Percentiles rank a stretch among this genome's conserved stretches.
These are phyloP conservation scores for Tenebrosternarchus preto DNA, from an alignment of 2,113 vertebrate genomes.

Conservation along the genomic window DNA sequence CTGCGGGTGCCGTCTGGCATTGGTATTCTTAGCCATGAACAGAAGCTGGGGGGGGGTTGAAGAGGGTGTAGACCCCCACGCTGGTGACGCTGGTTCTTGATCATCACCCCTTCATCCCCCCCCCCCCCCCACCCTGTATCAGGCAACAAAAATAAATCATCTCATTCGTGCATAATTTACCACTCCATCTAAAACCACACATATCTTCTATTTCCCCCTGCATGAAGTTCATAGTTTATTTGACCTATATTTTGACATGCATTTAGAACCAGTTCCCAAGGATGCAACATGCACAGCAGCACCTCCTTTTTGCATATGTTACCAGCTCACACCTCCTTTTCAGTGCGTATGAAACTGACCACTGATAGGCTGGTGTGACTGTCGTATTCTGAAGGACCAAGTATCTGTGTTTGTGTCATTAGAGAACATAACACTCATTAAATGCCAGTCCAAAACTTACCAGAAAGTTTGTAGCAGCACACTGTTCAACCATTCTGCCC, in stretches of 20 bases:
- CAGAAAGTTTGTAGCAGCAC: neutral
- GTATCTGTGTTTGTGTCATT: too few species aligned
- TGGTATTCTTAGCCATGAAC: constrained; percentile 44
- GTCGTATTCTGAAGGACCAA: too few species aligned
- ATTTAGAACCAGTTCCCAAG: constrained; percentile 6
- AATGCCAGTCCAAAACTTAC: neutral
- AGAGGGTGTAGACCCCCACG: constrained; percentile 31
- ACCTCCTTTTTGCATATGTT: constrained; percentile 8
- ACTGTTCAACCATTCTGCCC: neutral
- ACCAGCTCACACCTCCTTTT: constrained; percentile 4
- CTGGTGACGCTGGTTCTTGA: constrained; percentile 32
- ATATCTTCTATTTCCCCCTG: neutral
- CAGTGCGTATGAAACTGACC: neutral
- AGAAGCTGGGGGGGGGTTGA: constrained; percentile 38
- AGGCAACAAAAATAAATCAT: constrained; percentile 16
- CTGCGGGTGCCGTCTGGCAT: constrained; percentile 37
- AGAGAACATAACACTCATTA: too few species aligned
- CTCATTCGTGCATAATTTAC: constrained; percentile 22
- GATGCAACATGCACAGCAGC: constrained; percentile 4
- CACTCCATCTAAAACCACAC: neutral
- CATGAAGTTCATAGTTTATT: neutral
- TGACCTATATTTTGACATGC: neutral
- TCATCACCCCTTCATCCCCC: constrained; percentile 24
- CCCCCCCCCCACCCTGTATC: neutral
- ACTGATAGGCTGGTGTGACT: constrained; percentile 19